Conservation (phyloP, 2,888 invertebrate species). For the Nebria brevicollis region DNA sequence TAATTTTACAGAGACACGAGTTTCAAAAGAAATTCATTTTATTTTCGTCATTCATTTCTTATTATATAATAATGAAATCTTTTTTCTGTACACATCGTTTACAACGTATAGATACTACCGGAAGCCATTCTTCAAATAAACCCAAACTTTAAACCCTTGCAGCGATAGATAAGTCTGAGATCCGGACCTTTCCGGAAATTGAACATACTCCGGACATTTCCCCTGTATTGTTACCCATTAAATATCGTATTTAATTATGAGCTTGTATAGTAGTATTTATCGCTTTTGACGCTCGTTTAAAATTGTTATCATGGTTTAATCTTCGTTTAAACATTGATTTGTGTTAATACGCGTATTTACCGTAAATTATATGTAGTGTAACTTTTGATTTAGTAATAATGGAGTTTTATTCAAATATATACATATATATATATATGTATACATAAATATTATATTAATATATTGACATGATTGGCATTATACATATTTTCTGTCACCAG, state of each 20-base stretch:
- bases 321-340: background rate
- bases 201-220: constrained; percentile 1
- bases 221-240: background rate
- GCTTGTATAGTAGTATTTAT: background rate
- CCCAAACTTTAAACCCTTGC: background rate
- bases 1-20: too few species aligned
- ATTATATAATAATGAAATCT: too few species aligned
- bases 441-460: background rate
- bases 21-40: too few species aligned
- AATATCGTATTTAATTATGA: background rate
- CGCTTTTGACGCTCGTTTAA: background rate
- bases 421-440: too few species aligned
- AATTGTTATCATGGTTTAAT: background rate
- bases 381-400: background rate
- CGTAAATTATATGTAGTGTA: background rate
- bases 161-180: background rate
- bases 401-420: too few species aligned
- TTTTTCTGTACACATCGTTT: background rate
- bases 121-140: background rate
- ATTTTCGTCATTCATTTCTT: too few species aligned
- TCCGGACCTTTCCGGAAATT: background rate
- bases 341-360: background rate
- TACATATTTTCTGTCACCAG: background rate
- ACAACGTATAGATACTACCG: background rate
- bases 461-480: background rate